phyloP scores from a whole-genome alignment of 2,797 vertebrate species.

The Sebastes itinus region DNA sequence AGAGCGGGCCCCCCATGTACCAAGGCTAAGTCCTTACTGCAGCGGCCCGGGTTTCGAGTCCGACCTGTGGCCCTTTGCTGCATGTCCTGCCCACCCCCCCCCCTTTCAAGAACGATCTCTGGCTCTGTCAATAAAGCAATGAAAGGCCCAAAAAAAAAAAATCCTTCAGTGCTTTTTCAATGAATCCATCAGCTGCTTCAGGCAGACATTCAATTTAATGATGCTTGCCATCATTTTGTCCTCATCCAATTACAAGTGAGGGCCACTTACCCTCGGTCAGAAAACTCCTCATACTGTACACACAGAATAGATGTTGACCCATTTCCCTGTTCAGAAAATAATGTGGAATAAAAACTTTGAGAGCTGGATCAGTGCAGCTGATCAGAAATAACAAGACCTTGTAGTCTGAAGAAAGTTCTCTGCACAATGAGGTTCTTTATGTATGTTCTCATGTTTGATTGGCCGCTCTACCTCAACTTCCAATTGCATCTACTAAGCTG shows the following conservation, averaged over 20 bases:
- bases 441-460: not conserved
- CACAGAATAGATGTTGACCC: not conserved
- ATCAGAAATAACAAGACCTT: constrained; percentile 27
- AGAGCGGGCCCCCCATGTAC: too few species aligned
- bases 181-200: not conserved
- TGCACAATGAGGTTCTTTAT: not conserved
- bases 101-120: too few species aligned
- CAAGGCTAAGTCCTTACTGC: too few species aligned
- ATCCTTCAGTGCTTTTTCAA: not conserved
- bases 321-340: not conserved
- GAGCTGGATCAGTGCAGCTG: constrained; percentile 7
- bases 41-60: too few species aligned
- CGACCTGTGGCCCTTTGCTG: too few species aligned
- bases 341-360: constrained; percentile 13
- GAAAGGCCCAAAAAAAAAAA: too few species aligned
- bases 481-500: not conserved
- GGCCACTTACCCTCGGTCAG: not conserved
- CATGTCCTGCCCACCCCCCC: too few species aligned
- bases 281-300: not conserved
- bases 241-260: constrained; percentile 2
- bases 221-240: constrained; percentile 11
- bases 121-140: too few species aligned
- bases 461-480: not conserved
- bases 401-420: not conserved
- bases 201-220: not conserved